Evolutionary conservation across 2,888 invertebrate genomes (phyloP), one percentile per base, ranked within the genome.

Genomic region (Hirtodrosophila alboralis): DNA sequence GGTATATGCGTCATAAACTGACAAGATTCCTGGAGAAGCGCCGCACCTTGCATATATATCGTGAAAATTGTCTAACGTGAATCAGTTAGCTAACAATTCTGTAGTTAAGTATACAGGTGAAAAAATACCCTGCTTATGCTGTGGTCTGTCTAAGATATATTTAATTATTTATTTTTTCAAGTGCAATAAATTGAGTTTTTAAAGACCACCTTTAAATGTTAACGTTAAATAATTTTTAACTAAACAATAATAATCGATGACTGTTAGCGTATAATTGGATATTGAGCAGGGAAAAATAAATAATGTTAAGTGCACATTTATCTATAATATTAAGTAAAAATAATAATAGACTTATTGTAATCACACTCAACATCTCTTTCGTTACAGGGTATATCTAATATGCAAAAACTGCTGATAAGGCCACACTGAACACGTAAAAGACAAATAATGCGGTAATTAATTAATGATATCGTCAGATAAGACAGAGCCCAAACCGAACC

Each of bases 361-460:
- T 18, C 3, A 18, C 18, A 2, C 18, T 16, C 3, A 14, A 16
- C 5, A n/a, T 0, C 0, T 28, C 6, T 31, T 28, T 40, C 3
- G 6, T n/a, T 41, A 18, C 14, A 49, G 65, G 48, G 67, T 68
- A 58, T 45, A 28, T 41, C 27, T 26, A 36, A 51, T 51, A 37
- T 41, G 45, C 33, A 36, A 13, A 34, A 14, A 26, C 6, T 30
- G 13, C 38, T 43, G 58, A 73, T 72, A 73, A 68, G 30, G 38
- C 49, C 18, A 28, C 28, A 40, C 44, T 33, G 53, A 33, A 49
- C 37, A 28, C 16, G 12, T 33, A 45, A 71, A 59, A 71, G 10
- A 30, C 49, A 62, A 63, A 67, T 75, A 54, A 61, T 43, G 36
- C 18, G 43, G 58, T 77, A 86, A 81, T 84, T 77, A 81, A 84